Percentiles rank a stretch among this genome's conserved stretches.
phyloP scores from a whole-genome alignment of 1,140 invertebrate genomes.

The Asbolus verrucosus region DNA sequence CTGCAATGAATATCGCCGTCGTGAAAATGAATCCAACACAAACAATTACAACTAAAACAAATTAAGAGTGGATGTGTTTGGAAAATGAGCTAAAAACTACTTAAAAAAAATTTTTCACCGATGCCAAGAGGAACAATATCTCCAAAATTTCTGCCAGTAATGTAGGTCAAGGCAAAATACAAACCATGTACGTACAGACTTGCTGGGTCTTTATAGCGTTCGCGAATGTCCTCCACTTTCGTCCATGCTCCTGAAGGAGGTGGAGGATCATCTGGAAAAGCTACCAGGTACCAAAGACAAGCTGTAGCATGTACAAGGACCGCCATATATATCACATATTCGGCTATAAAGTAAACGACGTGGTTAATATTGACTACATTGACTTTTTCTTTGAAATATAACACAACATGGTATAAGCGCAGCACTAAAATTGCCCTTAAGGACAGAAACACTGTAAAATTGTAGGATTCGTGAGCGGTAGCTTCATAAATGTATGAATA shows the following conservation, averaged over 20 bases:
- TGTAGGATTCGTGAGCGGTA: background rate
- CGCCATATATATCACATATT: constrained; percentile 14
- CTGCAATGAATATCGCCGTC: constrained; percentile 20
- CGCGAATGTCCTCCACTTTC: background rate
- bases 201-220: background rate
- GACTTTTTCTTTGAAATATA: constrained; percentile 34
- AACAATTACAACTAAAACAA: constrained; percentile 2
- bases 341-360: constrained; percentile 14
- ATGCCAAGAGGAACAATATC: constrained; percentile 6
- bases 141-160: constrained; percentile 31
- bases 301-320: constrained; percentile 3
- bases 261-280: constrained; percentile 10
- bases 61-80: background rate
- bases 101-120: background rate
- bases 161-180: constrained; percentile 24
- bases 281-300: constrained; percentile 26
- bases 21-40: constrained; percentile 29
- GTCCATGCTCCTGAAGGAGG: background rate
- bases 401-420: constrained; percentile 24
- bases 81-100: too few relatives aligned
- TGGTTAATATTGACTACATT: constrained; percentile 4
- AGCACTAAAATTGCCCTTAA: constrained; percentile 13
- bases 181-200: constrained; percentile 24
- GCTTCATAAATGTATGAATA: constrained; percentile 13
- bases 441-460: background rate